phyloP scores from a whole-genome alignment of 2,797 vertebrate species.

The Tokudaia tokunoshimensis region DNA sequence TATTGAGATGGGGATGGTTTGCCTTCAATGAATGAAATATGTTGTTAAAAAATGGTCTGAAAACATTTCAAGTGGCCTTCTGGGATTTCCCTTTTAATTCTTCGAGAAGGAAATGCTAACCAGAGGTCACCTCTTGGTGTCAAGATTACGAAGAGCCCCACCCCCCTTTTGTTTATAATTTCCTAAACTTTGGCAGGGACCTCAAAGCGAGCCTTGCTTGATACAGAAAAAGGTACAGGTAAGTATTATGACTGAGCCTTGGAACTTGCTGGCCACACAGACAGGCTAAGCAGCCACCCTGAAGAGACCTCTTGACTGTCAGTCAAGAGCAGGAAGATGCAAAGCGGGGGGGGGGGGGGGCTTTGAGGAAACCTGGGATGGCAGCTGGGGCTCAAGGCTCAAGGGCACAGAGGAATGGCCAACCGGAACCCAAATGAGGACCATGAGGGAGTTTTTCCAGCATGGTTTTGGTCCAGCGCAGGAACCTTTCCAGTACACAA shows the following conservation, averaged over 20 bases:
- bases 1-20: neutral
- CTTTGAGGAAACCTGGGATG: neutral
- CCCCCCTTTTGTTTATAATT: too few species aligned
- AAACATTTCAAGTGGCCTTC: neutral
- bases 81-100: neutral
- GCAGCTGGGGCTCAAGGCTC: neutral
- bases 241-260: accelerated
- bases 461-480: neutral
- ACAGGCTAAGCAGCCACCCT: neutral
- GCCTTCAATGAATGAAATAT: neutral
- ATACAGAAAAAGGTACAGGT: neutral
- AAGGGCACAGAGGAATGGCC: neutral
- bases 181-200: neutral
- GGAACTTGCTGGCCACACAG: neutral
- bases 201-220: neutral
- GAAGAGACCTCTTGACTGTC: neutral
- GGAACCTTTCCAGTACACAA: neutral
- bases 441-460: neutral
- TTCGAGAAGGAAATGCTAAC: neutral
- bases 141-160: neutral
- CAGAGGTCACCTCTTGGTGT: neutral
- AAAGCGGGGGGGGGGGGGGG: too few species aligned
- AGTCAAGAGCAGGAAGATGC: neutral
- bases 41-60: neutral
- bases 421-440: neutral